Percentiles rank a stretch among this genome's conserved stretches.
Evolutionary conservation across 2,113 vertebrate species (phyloP).

Genomic region (Oreochromis tanganicae): DNA sequence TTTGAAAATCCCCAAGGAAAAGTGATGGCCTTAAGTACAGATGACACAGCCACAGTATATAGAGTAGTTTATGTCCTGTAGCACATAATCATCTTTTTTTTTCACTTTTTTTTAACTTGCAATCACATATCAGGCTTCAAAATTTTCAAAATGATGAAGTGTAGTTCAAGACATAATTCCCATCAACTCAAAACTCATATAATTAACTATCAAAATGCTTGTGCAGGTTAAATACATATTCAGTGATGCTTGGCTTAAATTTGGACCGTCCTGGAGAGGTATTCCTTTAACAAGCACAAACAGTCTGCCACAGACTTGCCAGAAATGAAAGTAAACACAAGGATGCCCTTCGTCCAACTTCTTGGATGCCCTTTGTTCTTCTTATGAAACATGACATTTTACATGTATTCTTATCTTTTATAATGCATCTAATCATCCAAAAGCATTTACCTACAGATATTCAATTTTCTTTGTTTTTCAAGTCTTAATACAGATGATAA

Average conservation of each 20-base stretch:
- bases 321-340: not conserved
- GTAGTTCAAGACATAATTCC: not conserved
- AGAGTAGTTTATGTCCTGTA: not conserved
- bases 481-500: not conserved
- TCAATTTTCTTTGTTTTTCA: not conserved
- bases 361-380: not conserved
- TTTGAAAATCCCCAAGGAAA: constrained; percentile 1
- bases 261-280: not conserved
- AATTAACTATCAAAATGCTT: not conserved
- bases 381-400: not conserved
- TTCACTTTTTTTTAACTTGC: not conserved
- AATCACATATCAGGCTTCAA: not conserved
- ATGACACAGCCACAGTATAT: not conserved
- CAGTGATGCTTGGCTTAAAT: not conserved
- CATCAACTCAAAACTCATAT: not conserved
- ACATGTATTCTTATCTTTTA: not conserved
- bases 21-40: not conserved
- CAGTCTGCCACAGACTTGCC: not conserved
- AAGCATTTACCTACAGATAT: not conserved
- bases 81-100: not conserved
- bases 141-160: not conserved
- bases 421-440: not conserved
- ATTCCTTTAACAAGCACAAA: not conserved
- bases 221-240: not conserved
- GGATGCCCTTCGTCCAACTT: not conserved